phyloP scores from a whole-genome alignment of 2,113 vertebrate species.

The Caracal caracal region DNA sequence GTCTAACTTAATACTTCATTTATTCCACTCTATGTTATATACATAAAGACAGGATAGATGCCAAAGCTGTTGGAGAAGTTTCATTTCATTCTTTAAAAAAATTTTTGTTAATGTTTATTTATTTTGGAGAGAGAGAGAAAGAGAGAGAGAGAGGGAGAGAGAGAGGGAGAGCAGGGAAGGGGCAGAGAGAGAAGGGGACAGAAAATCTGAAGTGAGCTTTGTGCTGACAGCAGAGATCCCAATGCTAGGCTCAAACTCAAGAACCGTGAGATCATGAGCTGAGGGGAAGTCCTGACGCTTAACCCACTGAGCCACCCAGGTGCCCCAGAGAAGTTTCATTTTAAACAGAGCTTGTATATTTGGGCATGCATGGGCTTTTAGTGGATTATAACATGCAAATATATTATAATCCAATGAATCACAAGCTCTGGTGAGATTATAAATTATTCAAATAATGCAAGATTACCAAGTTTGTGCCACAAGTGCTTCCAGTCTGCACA shows the following conservation, averaged over 20 bases:
- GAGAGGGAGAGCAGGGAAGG: no score
- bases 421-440: constrained; percentile 67
- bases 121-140: no score
- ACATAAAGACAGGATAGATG: neutral
- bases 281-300: no score
- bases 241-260: no score
- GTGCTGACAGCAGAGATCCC: no score
- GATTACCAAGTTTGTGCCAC: constrained; percentile 77
- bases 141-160: no score
- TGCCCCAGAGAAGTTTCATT: neutral
- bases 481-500: constrained; percentile 72
- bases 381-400: constrained; percentile 67
- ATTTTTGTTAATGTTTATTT: no score
- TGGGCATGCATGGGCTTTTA: neutral
- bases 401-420: constrained; percentile 63
- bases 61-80: neutral
- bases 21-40: neutral
- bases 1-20: neutral
- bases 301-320: no score
- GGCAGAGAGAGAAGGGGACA: no score
- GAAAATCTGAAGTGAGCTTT: no score
- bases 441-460: constrained; percentile 72
- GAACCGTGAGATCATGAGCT: no score
- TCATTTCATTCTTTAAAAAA: neutral
- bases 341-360: constrained; percentile 19